Conservation (phyloP, 2,888 invertebrate species). For the Hedychridium roseum region DNA sequence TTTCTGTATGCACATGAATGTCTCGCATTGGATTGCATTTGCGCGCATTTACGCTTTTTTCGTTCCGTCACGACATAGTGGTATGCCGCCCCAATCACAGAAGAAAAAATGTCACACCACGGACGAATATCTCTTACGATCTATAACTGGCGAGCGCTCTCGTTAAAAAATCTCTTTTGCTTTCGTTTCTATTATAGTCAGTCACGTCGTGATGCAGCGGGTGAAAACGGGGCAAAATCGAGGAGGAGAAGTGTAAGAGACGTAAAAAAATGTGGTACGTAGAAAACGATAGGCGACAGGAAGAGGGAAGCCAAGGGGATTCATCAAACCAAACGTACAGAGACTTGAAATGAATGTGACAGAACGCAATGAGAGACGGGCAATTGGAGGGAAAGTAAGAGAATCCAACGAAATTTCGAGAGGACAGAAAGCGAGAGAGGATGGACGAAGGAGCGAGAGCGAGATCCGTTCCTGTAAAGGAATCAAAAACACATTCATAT, state of each 20-base stretch:
- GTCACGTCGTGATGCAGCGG: conserved; percentile 40
- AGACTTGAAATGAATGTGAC: conserved; percentile 2
- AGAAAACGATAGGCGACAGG: background rate
- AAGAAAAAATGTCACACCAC: conserved; percentile 86
- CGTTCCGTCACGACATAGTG: conserved; percentile 62
- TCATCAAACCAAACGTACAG: background rate
- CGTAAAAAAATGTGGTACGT: background rate
- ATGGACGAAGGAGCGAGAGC: conserved; percentile 54
- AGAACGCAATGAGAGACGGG: conserved; percentile 12
- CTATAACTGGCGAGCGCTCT: conserved; percentile 45
- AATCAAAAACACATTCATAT: conserved; percentile 64
- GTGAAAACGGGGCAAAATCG: conserved; percentile 24
- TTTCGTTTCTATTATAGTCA: conserved; percentile 31
- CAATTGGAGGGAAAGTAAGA: conserved; percentile 24
- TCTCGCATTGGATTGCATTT: no score
- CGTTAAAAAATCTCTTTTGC: conserved; percentile 45
- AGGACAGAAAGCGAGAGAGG: conserved; percentile 5
- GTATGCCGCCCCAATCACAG: conserved; percentile 89
- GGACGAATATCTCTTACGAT: conserved; percentile 59
- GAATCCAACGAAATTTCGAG: conserved; percentile 1
- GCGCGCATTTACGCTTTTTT: no score
- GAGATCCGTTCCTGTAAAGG: conserved; percentile 64
- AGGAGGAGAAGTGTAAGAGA: conserved; percentile 23
- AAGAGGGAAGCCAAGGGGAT: conserved; percentile 6
- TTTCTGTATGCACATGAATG: no score